Percentiles rank a stretch among this genome's conserved stretches.
These are phyloP conservation scores for Mamestra configurata DNA, from an alignment of 1,140 invertebrate species.

Conservation along the genomic window DNA sequence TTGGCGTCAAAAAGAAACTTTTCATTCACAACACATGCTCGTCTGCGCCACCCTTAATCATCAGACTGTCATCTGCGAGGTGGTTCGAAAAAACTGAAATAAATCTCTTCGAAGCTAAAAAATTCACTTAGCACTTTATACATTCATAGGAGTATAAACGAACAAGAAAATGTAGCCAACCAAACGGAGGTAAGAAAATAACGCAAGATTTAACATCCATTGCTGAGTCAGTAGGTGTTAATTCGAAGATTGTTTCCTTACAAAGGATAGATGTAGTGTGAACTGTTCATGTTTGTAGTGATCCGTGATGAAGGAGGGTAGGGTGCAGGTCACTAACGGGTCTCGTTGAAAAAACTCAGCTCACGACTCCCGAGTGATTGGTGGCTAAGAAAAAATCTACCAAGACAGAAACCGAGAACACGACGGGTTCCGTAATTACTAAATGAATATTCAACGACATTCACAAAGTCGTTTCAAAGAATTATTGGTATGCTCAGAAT, in stretches of 20 bases:
- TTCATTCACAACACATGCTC: slow-evolving; percentile 64
- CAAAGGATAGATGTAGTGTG: slow-evolving; percentile 57
- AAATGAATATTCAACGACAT: slow-evolving; percentile 13
- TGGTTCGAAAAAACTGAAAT: slow-evolving; percentile 72
- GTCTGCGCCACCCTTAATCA: slow-evolving; percentile 63
- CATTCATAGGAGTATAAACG: slow-evolving; percentile 66
- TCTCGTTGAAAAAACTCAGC: slow-evolving; percentile 71
- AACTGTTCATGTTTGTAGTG: slow-evolving; percentile 52
- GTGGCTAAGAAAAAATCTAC: slow-evolving; percentile 63
- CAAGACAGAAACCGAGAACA: slow-evolving; percentile 49
- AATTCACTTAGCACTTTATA: slow-evolving; percentile 71
- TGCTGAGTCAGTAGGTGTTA: slow-evolving; percentile 39
- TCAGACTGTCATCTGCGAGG: slow-evolving; percentile 67
- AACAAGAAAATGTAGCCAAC: slow-evolving; percentile 21
- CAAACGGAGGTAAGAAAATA: slow-evolving; percentile 47
- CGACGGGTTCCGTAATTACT: slow-evolving; percentile 23
- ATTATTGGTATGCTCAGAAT: slow-evolving; percentile 27
- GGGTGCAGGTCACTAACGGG: slow-evolving; percentile 70
- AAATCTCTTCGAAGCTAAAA: slow-evolving; percentile 67
- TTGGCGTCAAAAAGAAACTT: slow-evolving; percentile 43
- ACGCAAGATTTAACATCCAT: slow-evolving; percentile 49
- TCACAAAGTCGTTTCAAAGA: slow-evolving; percentile 27
- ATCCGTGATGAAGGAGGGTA: slow-evolving; percentile 52
- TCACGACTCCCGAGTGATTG: slow-evolving; percentile 76
- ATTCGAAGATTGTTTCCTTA: slow-evolving; percentile 24